phyloP scores from a whole-genome alignment of 2,113 vertebrate species.

The Ictalurus furcatus region DNA sequence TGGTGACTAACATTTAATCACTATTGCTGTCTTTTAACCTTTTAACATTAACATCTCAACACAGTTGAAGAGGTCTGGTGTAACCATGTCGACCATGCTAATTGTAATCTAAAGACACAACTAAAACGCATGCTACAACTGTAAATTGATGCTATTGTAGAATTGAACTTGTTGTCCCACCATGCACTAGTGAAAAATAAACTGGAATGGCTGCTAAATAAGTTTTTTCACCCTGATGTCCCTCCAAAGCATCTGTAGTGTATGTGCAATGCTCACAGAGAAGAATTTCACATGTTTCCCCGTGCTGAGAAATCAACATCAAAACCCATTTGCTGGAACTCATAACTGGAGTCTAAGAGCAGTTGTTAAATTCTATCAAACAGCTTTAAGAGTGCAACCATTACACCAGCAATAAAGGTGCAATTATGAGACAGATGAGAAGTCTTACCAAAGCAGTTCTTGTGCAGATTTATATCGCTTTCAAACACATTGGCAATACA shows the following conservation, averaged over 20 bases:
- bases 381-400: neutral
- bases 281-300: neutral
- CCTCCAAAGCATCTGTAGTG: neutral
- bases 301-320: neutral
- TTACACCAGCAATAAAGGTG: neutral
- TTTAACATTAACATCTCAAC: slow-evolving; percentile 2
- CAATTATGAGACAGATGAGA: neutral
- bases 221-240: neutral
- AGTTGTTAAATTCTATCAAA: neutral
- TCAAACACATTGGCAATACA: neutral
- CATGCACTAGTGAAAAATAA: neutral
- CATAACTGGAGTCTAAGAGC: neutral
- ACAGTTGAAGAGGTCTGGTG: neutral
- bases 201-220: neutral
- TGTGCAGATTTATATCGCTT: neutral
- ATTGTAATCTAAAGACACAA: neutral
- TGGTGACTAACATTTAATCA: neutral
- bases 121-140: neutral
- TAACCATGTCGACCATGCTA: neutral
- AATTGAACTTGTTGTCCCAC: neutral
- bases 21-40: neutral
- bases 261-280: neutral
- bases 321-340: neutral
- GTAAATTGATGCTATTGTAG: neutral
- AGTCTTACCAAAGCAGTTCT: neutral